Base-by-base conservation (phyloP, 2,797 vertebrate species). In the Xerus rutilus region DNA sequence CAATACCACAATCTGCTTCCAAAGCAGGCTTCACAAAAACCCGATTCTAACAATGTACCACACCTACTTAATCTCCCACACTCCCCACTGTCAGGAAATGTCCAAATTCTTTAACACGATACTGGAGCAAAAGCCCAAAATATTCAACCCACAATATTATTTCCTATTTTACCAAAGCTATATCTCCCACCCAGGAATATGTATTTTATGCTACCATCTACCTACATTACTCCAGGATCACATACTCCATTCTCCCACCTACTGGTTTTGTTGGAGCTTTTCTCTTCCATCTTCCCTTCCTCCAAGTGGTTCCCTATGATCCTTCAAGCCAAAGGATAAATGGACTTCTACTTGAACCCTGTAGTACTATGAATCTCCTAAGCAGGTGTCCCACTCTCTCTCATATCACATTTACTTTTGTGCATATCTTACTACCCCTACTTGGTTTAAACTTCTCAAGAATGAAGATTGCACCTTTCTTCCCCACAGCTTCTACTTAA, bases 341-440 rank as follows among this genome's bases (percentile, higher is more conserved):
- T 3, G 14, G 47, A 25, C 23, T 21, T 62, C 45, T 21, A 73
- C 1, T 2, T 3, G 28, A 67, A 7, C 14, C 39, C 62, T 5
- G 5, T 0, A 43, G 25, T 1, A 25, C 21, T 35, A 0, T 11
- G 49, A 9, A 3, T 20, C 15, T 69, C 35, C 39, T 8, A 15
- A 0, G 3, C 39, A 74, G 65, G 3, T 47, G 65, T 52, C 70
- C 67, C 35, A 28, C 32, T 59, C 62, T 49, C 43, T 35, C 32
- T 57, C 45, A 4, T 20, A 13, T 1, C 1, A 93, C 45, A 73
- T 39, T 15, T 1, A 69, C 11, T 83, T n/a, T 8, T 39, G 25
- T 21, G 32, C n/a, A 11, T 32, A 4, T 78, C n/a, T 77, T 28
- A 64, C 32, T 17, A 13, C 12, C 70, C 54, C 15, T 84, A 39